Percentiles rank a stretch among this genome's conserved stretches.
These are phyloP conservation scores for Acronicta alni DNA, from an alignment of 2,888 invertebrate species.

Conservation along the genomic window DNA sequence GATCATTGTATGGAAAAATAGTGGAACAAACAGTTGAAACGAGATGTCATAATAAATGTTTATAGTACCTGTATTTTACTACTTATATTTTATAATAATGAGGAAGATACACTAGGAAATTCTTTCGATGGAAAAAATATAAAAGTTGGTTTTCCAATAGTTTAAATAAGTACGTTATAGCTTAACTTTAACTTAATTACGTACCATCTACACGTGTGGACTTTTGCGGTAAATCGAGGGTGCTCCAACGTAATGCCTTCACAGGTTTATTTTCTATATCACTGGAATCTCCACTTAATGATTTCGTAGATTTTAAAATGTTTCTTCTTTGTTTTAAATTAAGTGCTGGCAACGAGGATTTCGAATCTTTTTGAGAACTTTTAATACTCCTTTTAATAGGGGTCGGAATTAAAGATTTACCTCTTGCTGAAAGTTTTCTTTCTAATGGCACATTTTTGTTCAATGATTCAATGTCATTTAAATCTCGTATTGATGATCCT, in stretches of 20 bases:
- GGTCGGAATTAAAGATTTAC: slow-evolving; percentile 24
- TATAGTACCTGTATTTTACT: no score
- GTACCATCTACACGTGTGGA: slow-evolving; percentile 54
- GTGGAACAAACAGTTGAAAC: slow-evolving; percentile 6
- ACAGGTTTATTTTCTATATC: slow-evolving; percentile 60
- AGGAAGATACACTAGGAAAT: background rate
- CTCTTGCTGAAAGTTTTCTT: slow-evolving; percentile 35
- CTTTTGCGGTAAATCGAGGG: slow-evolving; percentile 68
- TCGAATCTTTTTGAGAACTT: slow-evolving; percentile 53
- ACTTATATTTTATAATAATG: background rate
- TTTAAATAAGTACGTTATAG: no score
- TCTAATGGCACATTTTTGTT: slow-evolving; percentile 41
- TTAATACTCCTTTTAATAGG: slow-evolving; percentile 8
- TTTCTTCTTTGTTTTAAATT: slow-evolving; percentile 58
- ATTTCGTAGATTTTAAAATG: slow-evolving; percentile 67
- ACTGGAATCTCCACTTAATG: slow-evolving; percentile 62
- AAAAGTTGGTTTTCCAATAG: no score
- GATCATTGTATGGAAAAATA: slow-evolving; percentile 15
- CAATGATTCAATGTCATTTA: slow-evolving; percentile 57
- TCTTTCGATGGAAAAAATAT: no score
- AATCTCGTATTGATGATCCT: slow-evolving; percentile 68
- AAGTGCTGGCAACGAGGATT: slow-evolving; percentile 68
- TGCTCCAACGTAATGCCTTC: slow-evolving; percentile 78
- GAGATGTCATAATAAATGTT: background rate
- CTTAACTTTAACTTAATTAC: background rate